Evolutionary conservation across 1,140 invertebrate genomes (phyloP).

Genomic region (Campoletis sonorensis): DNA sequence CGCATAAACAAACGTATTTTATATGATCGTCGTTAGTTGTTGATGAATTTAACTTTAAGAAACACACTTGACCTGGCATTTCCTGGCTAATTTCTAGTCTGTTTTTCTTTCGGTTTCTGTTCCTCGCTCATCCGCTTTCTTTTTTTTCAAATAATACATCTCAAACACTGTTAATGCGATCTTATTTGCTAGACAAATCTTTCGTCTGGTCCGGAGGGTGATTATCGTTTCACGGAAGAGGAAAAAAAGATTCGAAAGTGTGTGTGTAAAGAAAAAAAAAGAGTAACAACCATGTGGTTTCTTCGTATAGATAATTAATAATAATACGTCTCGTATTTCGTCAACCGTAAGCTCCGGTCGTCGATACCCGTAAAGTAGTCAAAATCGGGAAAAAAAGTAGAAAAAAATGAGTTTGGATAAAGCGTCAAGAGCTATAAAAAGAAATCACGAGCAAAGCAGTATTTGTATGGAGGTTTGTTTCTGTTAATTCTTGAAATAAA

Average conservation of each 20-base stretch:
- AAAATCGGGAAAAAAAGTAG: too few species aligned
- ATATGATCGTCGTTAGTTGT: slow-evolving; percentile 2
- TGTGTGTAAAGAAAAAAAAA: too few species aligned
- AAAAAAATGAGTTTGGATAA: too few species aligned
- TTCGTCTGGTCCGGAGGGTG: slow-evolving; percentile 5
- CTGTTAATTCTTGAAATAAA: too few species aligned
- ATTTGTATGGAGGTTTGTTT: too few species aligned
- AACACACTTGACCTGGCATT: slow-evolving; percentile 27
- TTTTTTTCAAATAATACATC: slow-evolving; percentile 30
- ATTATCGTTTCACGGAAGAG: not conserved
- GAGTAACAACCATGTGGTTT: too few species aligned
- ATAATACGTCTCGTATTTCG: too few species aligned
- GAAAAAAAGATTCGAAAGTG: not conserved
- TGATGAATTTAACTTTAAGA: slow-evolving; percentile 39
- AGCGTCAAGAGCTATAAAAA: too few species aligned
- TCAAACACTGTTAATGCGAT: slow-evolving; percentile 7
- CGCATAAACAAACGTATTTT: slow-evolving; percentile 1
- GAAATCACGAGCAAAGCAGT: too few species aligned
- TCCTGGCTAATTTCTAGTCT: slow-evolving; percentile 10
- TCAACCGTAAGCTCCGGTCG: too few species aligned
- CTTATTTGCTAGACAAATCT: slow-evolving; percentile 7
- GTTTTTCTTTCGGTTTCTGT: not conserved
- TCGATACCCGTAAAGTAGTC: too few species aligned
- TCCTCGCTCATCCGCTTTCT: not conserved
- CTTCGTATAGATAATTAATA: too few species aligned